Percentiles rank a stretch among this genome's conserved stretches.
phyloP scores from a whole-genome alignment of 2,797 vertebrate species.

The Tokudaia muenninki region DNA sequence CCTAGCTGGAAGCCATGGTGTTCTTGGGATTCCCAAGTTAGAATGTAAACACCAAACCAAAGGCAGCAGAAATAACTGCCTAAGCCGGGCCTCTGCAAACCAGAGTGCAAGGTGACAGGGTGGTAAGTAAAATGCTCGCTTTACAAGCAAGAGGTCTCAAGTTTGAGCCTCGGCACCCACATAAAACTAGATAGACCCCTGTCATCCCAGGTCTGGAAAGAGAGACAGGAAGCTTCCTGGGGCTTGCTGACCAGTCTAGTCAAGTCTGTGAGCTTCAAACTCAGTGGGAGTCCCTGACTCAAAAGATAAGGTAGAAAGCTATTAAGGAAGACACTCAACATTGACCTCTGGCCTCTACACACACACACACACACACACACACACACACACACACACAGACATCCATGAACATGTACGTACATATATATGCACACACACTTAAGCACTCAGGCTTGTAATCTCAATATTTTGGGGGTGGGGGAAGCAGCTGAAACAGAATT shows the following conservation, averaged over 20 bases:
- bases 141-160: neutral
- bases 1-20: neutral
- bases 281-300: neutral
- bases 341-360: neutral
- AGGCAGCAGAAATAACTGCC: neutral
- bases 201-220: neutral
- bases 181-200: neutral
- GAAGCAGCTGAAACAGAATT: neutral
- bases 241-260: neutral
- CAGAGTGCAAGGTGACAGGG: accelerated
- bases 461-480: no score
- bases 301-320: neutral
- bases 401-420: neutral
- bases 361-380: neutral
- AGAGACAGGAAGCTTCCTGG: neutral
- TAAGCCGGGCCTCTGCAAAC: neutral
- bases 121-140: neutral
- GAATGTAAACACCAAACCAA: neutral
- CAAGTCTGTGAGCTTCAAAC: neutral
- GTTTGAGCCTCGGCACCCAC: neutral
- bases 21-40: neutral
- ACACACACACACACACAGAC: neutral
- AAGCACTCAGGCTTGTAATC: neutral
- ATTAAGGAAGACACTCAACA: neutral
- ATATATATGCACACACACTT: neutral